Conservation (phyloP, 2,113 vertebrate species). For the Seriola dumerili region DNA sequence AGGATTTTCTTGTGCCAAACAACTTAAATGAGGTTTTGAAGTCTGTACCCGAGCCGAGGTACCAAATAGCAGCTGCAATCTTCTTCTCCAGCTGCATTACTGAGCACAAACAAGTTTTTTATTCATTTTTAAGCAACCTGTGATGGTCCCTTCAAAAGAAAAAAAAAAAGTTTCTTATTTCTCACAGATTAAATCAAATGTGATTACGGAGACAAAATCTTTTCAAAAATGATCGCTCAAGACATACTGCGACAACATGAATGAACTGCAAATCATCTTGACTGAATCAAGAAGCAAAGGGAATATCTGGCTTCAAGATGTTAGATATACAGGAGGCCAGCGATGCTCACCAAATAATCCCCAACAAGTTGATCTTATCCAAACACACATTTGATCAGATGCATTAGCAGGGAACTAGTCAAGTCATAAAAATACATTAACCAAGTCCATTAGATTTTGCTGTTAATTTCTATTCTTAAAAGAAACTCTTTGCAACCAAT, state of each 20-base stretch:
- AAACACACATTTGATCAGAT: slow-evolving; percentile 10
- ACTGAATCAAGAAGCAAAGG: neutral
- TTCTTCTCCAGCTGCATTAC: slow-evolving; percentile 23
- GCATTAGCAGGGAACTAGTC: neutral
- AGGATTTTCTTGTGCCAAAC: slow-evolving; percentile 53
- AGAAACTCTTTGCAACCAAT: neutral
- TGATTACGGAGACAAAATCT: neutral
- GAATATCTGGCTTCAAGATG: neutral
- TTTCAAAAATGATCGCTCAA: neutral
- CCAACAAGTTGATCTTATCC: neutral
- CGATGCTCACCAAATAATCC: neutral
- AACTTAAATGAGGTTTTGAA: slow-evolving; percentile 54
- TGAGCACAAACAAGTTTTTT: slow-evolving; percentile 34
- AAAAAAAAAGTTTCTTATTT: neutral
- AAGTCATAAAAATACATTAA: neutral
- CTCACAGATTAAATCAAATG: slow-evolving; percentile 13
- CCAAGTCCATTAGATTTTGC: neutral
- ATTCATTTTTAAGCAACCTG: neutral
- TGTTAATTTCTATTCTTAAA: neutral
- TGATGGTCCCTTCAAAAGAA: neutral
- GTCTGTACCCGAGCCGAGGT: slow-evolving; percentile 19
- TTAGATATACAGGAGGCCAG: neutral
- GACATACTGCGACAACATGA: neutral
- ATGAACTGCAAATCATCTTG: neutral
- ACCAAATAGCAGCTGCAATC: slow-evolving; percentile 10